Evolutionary conservation across 2,888 invertebrate species (phyloP).

Genomic region (Ectropis crepuscularia): DNA sequence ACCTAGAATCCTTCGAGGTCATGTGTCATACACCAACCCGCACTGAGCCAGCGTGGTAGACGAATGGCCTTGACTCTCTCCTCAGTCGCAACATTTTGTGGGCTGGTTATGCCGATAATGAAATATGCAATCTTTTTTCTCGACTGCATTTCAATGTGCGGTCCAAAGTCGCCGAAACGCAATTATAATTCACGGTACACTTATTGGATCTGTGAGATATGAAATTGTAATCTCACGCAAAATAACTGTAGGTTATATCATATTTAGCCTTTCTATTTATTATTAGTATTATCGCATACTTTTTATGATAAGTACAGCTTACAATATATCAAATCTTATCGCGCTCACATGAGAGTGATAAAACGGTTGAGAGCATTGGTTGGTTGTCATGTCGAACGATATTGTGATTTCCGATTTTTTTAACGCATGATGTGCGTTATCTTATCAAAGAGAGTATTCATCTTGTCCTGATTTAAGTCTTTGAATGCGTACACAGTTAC

Average conservation of each 20-base stretch:
- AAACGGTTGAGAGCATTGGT: slow-evolving; percentile 2
- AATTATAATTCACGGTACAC: no score
- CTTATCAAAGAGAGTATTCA: slow-evolving; percentile 35
- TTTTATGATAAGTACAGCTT: slow-evolving; percentile 1
- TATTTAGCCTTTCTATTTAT: not conserved
- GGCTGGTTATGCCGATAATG: no score
- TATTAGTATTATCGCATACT: not conserved
- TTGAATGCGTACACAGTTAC: slow-evolving; percentile 3
- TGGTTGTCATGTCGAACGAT: slow-evolving; percentile 29
- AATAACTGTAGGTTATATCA: not conserved
- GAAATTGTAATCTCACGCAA: not conserved
- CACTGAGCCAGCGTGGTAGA: no score
- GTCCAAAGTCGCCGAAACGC: no score
- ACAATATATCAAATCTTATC: slow-evolving; percentile 6
- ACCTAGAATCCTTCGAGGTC: no score
- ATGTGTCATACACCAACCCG: no score
- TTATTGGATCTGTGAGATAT: no score
- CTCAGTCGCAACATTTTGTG: no score
- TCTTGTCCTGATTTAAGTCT: slow-evolving; percentile 11
- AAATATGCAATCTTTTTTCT: no score
- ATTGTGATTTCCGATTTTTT: slow-evolving; percentile 38
- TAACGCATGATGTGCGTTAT: slow-evolving; percentile 43
- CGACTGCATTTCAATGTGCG: no score
- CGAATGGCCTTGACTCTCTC: no score
- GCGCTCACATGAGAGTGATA: slow-evolving; percentile 15